Evolutionary conservation across 2,113 vertebrate genomes (phyloP).

Genomic region (Malurus cyaneus): DNA sequence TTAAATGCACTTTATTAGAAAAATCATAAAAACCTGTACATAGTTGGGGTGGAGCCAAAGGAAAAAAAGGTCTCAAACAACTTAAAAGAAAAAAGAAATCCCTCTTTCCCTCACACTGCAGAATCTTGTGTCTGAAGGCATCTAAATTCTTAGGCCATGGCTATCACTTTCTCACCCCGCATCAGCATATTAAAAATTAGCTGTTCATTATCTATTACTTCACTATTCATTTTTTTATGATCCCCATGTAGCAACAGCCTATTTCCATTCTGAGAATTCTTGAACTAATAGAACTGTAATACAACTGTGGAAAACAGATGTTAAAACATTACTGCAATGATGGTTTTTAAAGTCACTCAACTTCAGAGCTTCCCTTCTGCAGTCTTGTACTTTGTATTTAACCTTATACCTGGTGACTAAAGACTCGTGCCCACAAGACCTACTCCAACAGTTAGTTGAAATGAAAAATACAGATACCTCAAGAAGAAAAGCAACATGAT

Average conservation of each 20-base stretch:
- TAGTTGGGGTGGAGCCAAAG: accelerated
- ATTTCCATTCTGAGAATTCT: not conserved
- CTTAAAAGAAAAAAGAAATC: not conserved
- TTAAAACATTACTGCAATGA: not conserved
- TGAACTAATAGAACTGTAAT: not conserved
- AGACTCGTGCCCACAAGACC: not conserved
- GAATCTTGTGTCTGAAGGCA: not conserved
- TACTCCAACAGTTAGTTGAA: not conserved
- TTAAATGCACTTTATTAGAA: not conserved
- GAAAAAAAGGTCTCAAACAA: not conserved
- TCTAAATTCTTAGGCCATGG: not conserved
- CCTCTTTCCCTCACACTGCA: not conserved
- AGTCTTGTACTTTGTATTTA: not conserved
- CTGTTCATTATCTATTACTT: not conserved
- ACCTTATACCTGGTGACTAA: not conserved
- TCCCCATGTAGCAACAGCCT: not conserved
- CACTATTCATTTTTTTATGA: not conserved
- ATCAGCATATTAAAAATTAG: not conserved
- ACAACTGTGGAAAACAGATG: not conserved
- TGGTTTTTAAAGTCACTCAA: not conserved
- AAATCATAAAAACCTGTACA: not conserved
- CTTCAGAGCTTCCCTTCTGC: not conserved
- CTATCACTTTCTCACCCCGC: not conserved
- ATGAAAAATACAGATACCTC: not conserved
- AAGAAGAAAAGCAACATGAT: not conserved